Conservation (phyloP, 2,888 invertebrate genomes). For the Phasia obesa region DNA sequence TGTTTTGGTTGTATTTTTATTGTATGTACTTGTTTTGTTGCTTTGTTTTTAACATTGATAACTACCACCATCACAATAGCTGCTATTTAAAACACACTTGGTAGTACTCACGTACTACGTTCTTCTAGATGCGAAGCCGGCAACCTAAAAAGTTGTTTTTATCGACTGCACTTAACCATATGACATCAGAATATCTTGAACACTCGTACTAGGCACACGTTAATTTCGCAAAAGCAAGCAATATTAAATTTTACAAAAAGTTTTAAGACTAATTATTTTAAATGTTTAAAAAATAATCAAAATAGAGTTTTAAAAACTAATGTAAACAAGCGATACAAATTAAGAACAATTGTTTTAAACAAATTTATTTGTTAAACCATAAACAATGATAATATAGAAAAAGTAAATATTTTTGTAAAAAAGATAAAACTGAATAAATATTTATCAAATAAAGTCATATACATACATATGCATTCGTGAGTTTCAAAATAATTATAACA, state of each 20-base stretch:
- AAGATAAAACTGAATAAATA: neutral
- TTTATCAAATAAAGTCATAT: neutral
- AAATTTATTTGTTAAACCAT: neutral
- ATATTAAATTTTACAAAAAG: constrained; percentile 16
- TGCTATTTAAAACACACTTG: constrained; percentile 40
- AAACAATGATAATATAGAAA: neutral
- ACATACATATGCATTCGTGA: too few relatives aligned
- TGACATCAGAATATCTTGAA: constrained; percentile 72
- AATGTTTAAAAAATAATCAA: constrained; percentile 1
- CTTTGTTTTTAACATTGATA: constrained; percentile 36
- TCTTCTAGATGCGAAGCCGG: constrained; percentile 63
- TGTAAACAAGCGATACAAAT: neutral
- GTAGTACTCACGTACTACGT: constrained; percentile 48
- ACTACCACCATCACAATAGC: constrained; percentile 20
- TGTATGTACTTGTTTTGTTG: constrained; percentile 38
- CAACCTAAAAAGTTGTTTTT: constrained; percentile 69
- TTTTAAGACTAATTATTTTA: constrained; percentile 9
- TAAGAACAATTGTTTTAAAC: neutral
- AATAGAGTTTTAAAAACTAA: too few relatives aligned
- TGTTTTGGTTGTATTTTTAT: constrained; percentile 28
- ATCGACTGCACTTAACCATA: constrained; percentile 54
- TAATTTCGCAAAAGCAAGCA: constrained; percentile 25
- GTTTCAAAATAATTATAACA: neutral
- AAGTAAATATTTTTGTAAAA: neutral
- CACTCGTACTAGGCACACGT: constrained; percentile 69